Conservation (phyloP, 1,140 invertebrate species). For the Tribolium castaneum region DNA sequence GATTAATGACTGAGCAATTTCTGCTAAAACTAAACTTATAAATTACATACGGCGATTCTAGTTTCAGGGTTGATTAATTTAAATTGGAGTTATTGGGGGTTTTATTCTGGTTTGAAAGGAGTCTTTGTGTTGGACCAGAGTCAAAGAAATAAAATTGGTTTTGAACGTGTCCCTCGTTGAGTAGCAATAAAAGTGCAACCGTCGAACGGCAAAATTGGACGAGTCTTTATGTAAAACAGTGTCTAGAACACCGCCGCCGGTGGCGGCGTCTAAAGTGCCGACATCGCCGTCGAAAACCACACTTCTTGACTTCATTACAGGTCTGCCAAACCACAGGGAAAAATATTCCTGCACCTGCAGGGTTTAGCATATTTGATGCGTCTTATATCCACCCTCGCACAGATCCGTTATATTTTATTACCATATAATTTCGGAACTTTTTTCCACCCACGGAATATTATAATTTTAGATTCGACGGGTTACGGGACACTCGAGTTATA, state of each 20-base stretch:
- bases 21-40: slow-evolving; percentile 23
- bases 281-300: slow-evolving; percentile 11
- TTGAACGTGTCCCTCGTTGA: slow-evolving; percentile 40
- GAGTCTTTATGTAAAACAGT: slow-evolving; percentile 40
- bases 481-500: slow-evolving; percentile 18
- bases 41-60: not conserved
- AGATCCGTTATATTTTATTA: slow-evolving; percentile 38
- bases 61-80: not conserved
- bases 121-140: slow-evolving; percentile 27
- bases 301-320: slow-evolving; percentile 39
- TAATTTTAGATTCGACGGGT: slow-evolving; percentile 27
- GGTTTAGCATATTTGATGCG: slow-evolving; percentile 39
- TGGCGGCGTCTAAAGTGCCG: slow-evolving; percentile 23
- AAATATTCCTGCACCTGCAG: slow-evolving; percentile 40
- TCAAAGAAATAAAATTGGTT: slow-evolving; percentile 36
- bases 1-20: slow-evolving; percentile 27
- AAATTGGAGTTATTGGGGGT: not conserved
- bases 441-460: slow-evolving; percentile 29
- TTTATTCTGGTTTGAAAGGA: slow-evolving; percentile 10
- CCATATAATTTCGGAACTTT: slow-evolving; percentile 37
- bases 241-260: slow-evolving; percentile 19
- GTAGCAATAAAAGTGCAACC: slow-evolving; percentile 36
- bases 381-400: slow-evolving; percentile 29
- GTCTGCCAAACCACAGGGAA: slow-evolving; percentile 29
- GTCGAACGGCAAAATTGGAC: slow-evolving; percentile 29